Evolutionary conservation across 1,140 invertebrate genomes (phyloP).

Genomic region (Drosophila carrolli): DNA sequence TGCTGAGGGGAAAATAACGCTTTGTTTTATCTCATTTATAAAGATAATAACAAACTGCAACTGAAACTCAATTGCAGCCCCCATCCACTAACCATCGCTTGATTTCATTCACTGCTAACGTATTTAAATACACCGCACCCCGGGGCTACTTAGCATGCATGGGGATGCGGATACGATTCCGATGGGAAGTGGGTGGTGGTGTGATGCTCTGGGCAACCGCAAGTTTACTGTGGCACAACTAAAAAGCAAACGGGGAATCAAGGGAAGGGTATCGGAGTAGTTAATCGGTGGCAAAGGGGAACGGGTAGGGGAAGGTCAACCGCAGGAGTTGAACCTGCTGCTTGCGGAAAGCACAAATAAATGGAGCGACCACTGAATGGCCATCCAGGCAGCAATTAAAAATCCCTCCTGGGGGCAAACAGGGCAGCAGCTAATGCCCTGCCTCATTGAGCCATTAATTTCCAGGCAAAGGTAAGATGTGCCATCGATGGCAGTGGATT

Average conservation of each 20-base stretch:
- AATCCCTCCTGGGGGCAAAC: conserved; percentile 54
- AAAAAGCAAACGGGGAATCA: conserved; percentile 8
- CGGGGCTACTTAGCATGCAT: conserved; percentile 22
- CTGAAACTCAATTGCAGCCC: too few relatives aligned
- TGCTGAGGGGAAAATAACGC: not conserved
- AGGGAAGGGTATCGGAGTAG: not conserved
- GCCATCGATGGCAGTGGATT: conserved; percentile 7
- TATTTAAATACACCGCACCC: conserved; percentile 38
- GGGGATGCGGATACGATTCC: not conserved
- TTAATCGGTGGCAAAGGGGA: conserved; percentile 25
- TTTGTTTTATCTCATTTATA: not conserved
- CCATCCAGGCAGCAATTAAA: conserved; percentile 66
- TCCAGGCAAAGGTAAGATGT: conserved; percentile 50
- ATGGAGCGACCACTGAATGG: conserved; percentile 58
- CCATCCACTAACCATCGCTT: conserved; percentile 1
- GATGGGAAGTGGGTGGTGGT: not conserved
- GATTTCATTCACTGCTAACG: conserved; percentile 33
- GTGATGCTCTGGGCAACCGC: conserved; percentile 31
- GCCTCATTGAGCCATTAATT: conserved; percentile 78
- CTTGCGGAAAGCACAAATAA: conserved; percentile 60
- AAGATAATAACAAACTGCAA: conserved; percentile 1
- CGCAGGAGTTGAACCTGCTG: conserved; percentile 38
- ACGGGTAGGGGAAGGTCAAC: conserved; percentile 9
- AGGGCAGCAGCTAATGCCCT: conserved; percentile 33
- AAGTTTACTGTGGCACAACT: conserved; percentile 41